Base-by-base conservation (phyloP, 2,888 invertebrate species). In the Drosophila neonasuta region DNA sequence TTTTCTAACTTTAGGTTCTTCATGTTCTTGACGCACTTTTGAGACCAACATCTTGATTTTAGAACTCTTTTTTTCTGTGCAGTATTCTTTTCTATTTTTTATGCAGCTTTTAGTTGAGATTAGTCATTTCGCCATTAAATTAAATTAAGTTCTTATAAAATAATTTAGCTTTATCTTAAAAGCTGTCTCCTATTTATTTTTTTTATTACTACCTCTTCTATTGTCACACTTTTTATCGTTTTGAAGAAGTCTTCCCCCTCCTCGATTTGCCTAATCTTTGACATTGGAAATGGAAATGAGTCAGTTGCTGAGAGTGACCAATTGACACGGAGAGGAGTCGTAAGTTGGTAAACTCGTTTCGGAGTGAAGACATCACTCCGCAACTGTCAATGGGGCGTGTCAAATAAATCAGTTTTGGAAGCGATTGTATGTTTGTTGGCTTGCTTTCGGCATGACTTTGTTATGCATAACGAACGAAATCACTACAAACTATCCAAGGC, bases 321-420 rank as follows among this genome's bases (percentile, higher is more conserved):
- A 34, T 46, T 56, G 45, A 46, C 46, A 46, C 56, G 46, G 20
- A 34, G 56, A 32, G 2, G 48, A 13, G 2, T 57, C 30, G 62
- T 63, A 63, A 57, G 36, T 30, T 57, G 11, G 57, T 41, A 68
- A 68, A 68, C 70, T 48, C 29, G 68, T 70, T 70, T 50, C 15
- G 15, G 41, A 36, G 51, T 66, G 34, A 67, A 75, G 73, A 75
- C 75, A 72, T 73, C 75, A 66, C 39, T 58, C 59, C 39, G 49
- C 39, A 69, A 56, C 69, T 75, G 75, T 75, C 75, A 75, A 54
- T 49, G 51, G 48, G 67, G 64, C 71, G 69, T 75, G 66, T 66
- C 69, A 57, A 51, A 75, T 72, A 63, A 66, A 74, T 75, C 62
- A 56, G 68, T 71, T 71, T 60, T 67, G 29, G 60, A 49, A 29